Base-by-base conservation (phyloP, 2,113 vertebrate species). In the Trinectes maculatus region DNA sequence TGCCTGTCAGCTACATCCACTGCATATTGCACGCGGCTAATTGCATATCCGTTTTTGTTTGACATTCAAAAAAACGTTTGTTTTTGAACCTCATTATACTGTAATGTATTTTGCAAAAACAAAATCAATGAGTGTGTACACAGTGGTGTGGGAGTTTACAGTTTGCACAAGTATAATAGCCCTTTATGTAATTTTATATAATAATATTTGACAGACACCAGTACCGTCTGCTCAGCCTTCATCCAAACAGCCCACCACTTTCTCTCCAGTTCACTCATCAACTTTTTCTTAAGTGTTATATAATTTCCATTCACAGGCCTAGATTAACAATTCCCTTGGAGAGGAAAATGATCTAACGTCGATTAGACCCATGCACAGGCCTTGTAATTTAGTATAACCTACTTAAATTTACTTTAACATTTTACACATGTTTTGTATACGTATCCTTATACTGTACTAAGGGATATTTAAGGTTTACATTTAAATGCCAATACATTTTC, bases 401-500 rank as follows among this genome's bases (percentile, higher is more conserved):
- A 42, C 64, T 71, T 79, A 29, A 33, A 44, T 21, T 44, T 6
- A 44, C 10, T 13, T 13, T n/a, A n/a, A n/a, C n/a, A n/a, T n/a
- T n/a, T n/a, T n/a, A n/a, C n/a, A n/a, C n/a, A n/a, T n/a, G n/a
- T n/a, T n/a, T n/a, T n/a, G n/a, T n/a, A n/a, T n/a, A n/a, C n/a
- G n/a, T n/a, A n/a, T n/a, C n/a, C n/a, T n/a, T n/a, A n/a, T n/a
- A n/a, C n/a, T n/a, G n/a, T n/a, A n/a, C n/a, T n/a, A n/a, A n/a
- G n/a, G n/a, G n/a, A n/a, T n/a, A n/a, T n/a, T n/a, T n/a, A n/a
- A n/a, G n/a, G n/a, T n/a, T n/a, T n/a, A n/a, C n/a, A n/a, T n/a
- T n/a, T n/a, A n/a, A n/a, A n/a, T 53, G 13, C 79, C 57, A 85
- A 64, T 71, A 70, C 42, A 42, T 54, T 80, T 82, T 71, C 42